Conservation (phyloP, 1,140 invertebrate species). For the Ridgeia piscesae region DNA sequence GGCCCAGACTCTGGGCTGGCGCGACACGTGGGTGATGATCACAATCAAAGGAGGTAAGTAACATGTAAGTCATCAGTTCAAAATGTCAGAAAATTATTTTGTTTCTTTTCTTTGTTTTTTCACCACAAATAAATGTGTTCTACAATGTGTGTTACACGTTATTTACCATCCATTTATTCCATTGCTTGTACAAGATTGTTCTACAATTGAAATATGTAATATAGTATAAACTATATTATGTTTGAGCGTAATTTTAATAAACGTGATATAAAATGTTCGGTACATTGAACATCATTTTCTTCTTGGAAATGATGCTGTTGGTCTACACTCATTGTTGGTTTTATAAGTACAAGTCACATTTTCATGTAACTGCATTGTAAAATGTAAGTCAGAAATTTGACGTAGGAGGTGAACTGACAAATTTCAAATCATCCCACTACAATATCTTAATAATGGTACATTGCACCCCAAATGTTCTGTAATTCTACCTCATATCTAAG, state of each 20-base stretch:
- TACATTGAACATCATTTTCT: too few relatives aligned
- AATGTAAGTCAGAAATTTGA: too few relatives aligned
- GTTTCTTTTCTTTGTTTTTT: not conserved
- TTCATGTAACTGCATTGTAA: too few relatives aligned
- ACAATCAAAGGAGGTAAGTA: conserved; percentile 60
- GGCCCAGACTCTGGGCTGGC: conserved; percentile 62
- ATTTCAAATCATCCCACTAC: not conserved
- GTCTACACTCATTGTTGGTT: not conserved
- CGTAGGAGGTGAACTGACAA: too few relatives aligned
- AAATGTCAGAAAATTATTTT: not conserved
- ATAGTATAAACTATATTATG: too few relatives aligned
- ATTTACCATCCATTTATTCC: not conserved
- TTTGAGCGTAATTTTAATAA: too few relatives aligned
- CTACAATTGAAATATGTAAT: too few relatives aligned
- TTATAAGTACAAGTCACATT: too few relatives aligned
- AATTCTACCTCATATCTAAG: not conserved
- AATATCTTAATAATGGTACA: not conserved
- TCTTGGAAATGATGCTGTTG: too few relatives aligned
- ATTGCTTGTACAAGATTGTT: too few relatives aligned
- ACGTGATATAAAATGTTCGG: too few relatives aligned
- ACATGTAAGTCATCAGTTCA: not conserved
- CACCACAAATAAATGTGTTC: too few relatives aligned
- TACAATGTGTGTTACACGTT: not conserved
- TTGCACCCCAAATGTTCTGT: not conserved
- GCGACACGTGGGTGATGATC: conserved; percentile 71